phyloP scores from a whole-genome alignment of 2,113 vertebrate genomes.

The Micromys minutus region DNA sequence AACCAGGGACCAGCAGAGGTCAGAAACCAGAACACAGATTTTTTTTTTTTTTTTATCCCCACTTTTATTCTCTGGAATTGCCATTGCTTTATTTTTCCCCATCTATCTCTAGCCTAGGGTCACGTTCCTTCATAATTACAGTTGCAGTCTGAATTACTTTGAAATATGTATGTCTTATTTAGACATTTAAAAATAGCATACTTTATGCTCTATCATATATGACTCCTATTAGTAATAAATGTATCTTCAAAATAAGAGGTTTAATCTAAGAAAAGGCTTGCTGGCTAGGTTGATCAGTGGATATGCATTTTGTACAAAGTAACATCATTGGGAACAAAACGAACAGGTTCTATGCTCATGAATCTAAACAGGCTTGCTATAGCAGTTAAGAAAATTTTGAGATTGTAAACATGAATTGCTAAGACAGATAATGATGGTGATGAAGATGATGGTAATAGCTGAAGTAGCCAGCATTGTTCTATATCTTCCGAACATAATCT shows the following conservation, averaged over 20 bases:
- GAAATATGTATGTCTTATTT: constrained; percentile 43
- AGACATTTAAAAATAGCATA: constrained; percentile 8
- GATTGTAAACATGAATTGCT: neutral
- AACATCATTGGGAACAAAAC: neutral
- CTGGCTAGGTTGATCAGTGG: neutral
- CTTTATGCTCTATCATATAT: constrained; percentile 25
- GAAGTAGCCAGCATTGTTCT: constrained; percentile 2
- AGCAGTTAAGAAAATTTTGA: neutral
- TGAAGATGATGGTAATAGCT: neutral
- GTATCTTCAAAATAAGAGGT: constrained; percentile 30
- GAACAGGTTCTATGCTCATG: neutral
- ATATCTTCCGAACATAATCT: neutral
- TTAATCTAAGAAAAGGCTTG: constrained; percentile 23
- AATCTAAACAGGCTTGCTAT: neutral
- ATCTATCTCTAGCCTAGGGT: constrained; percentile 24
- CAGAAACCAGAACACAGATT: neutral
- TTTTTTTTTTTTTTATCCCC: too few species aligned
- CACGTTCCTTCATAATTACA: constrained; percentile 26
- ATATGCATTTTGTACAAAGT: neutral
- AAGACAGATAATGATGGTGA: neutral
- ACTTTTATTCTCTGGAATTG: neutral
- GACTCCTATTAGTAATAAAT: constrained; percentile 36
- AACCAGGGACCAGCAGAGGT: neutral
- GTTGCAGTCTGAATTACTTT: constrained; percentile 13
- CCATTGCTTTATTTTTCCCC: neutral